phyloP scores from a whole-genome alignment of 2,888 invertebrate genomes.

The Cosmopolites sordidus region DNA sequence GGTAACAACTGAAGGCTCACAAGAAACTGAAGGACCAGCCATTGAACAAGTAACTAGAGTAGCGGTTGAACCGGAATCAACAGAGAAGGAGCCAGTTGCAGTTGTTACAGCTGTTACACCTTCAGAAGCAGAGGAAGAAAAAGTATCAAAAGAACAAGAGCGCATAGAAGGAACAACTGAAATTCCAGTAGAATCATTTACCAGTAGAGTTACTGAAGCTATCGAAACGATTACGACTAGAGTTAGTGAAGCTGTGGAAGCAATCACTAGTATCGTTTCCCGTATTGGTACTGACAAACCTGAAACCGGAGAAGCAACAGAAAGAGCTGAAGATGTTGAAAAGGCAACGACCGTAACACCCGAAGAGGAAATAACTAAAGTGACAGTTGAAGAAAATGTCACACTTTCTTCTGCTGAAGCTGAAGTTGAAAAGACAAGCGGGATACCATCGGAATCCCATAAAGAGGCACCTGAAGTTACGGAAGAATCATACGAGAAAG shows the following conservation, averaged over 20 bases:
- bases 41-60: conserved; percentile 24
- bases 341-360: conserved; percentile 8
- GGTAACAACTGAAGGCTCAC: conserved; percentile 4
- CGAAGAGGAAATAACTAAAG: conserved; percentile 4
- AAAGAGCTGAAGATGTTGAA: conserved; percentile 4
- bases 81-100: conserved; percentile 15
- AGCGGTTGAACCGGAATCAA: conserved; percentile 13
- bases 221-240: conserved; percentile 27
- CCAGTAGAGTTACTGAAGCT: conserved; percentile 29
- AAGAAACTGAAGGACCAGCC: conserved; percentile 16
- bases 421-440: conserved; percentile 19
- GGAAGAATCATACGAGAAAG: too few relatives aligned
- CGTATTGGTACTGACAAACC: conserved; percentile 20
- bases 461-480: conserved; percentile 20
- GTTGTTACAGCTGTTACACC: conserved; percentile 14
- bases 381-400: conserved; percentile 2
- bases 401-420: conserved; percentile 3
- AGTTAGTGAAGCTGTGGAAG: conserved; percentile 28
- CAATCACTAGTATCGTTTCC: conserved; percentile 22
- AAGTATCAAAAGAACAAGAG: not conserved
- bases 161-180: too few relatives aligned
- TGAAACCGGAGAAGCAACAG: conserved; percentile 15
- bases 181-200: conserved; percentile 28
- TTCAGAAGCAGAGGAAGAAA: conserved; percentile 16
- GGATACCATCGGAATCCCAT: conserved; percentile 11